phyloP scores from a whole-genome alignment of 1,140 invertebrate genomes.

The Euwallacea fornicatus region DNA sequence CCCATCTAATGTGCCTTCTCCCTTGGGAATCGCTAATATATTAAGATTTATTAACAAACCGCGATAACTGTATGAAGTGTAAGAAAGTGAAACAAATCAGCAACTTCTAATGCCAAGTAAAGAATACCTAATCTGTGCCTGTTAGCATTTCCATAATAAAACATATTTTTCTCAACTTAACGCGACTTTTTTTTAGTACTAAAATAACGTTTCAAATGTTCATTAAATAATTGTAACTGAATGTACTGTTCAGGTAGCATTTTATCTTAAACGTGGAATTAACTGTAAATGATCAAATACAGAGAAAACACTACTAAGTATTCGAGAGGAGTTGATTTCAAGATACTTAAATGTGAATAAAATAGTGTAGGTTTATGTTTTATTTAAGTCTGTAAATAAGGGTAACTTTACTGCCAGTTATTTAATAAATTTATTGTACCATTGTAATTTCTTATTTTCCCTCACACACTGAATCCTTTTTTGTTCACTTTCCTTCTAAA shows the following conservation, averaged over 20 bases:
- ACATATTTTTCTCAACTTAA: constrained; percentile 8
- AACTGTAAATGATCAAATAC: constrained; percentile 5
- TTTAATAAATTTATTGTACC: constrained; percentile 48
- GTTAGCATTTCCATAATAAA: constrained; percentile 5
- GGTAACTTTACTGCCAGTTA: constrained; percentile 48
- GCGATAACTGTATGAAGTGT: constrained; percentile 6
- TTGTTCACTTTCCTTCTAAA: no score
- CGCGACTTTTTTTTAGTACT: not conserved
- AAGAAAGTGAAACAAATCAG: constrained; percentile 10
- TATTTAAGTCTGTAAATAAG: constrained; percentile 41
- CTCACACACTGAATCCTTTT: not conserved
- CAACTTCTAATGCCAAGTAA: constrained; percentile 17
- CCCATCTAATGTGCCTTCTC: constrained; percentile 27
- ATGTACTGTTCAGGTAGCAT: constrained; percentile 18
- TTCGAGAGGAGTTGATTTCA: constrained; percentile 10
- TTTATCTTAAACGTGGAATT: constrained; percentile 21
- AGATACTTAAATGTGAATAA: constrained; percentile 45
- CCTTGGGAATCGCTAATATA: constrained; percentile 7
- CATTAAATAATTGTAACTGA: constrained; percentile 20
- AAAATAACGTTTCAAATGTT: constrained; percentile 10
- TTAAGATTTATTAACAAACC: not conserved
- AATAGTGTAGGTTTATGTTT: constrained; percentile 45
- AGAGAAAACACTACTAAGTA: constrained; percentile 1
- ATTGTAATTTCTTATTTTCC: constrained; percentile 24
- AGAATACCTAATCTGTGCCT: constrained; percentile 24